These are phyloP conservation scores for Gnathonemus echidnorhynchus DNA, from an alignment of 2,113 vertebrate species.

Conservation along the genomic window DNA sequence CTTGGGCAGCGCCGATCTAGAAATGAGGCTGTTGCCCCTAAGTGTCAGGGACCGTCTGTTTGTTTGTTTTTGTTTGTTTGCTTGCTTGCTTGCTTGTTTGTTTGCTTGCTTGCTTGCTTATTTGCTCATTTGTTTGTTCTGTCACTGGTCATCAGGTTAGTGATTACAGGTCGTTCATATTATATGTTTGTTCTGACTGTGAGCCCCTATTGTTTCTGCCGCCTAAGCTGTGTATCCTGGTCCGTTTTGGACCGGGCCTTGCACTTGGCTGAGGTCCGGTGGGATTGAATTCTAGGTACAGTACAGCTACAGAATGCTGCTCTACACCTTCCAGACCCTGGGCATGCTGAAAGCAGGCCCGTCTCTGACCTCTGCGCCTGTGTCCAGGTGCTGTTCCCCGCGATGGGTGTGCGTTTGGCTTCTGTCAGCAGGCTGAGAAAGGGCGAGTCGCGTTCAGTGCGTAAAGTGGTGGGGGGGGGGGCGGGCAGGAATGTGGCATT, in stretches of 20 bases:
- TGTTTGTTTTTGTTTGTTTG: not conserved
- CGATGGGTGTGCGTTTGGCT: not conserved
- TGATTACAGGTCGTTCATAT: not conserved
- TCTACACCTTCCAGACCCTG: not conserved
- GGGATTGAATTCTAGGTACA: not conserved
- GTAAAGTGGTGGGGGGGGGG: conserved; percentile 22
- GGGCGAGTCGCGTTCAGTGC: conserved; percentile 23
- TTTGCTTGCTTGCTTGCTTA: not conserved
- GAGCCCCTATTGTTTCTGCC: not conserved
- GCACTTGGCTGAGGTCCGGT: not conserved
- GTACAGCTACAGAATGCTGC: not conserved
- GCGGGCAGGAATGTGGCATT: conserved; percentile 34
- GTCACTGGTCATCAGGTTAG: not conserved
- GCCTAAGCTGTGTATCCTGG: not conserved
- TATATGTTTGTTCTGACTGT: not conserved
- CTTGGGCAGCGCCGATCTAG: not conserved
- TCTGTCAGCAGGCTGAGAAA: not conserved
- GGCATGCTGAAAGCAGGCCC: not conserved
- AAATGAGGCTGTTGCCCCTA: not conserved
- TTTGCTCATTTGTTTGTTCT: not conserved
- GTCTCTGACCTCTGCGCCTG: not conserved
- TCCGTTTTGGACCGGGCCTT: not conserved
- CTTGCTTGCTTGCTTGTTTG: not conserved
- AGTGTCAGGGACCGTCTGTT: not conserved
- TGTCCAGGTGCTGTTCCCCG: not conserved